Conservation (phyloP, 2,888 invertebrate species). For the Myathropa florea region DNA sequence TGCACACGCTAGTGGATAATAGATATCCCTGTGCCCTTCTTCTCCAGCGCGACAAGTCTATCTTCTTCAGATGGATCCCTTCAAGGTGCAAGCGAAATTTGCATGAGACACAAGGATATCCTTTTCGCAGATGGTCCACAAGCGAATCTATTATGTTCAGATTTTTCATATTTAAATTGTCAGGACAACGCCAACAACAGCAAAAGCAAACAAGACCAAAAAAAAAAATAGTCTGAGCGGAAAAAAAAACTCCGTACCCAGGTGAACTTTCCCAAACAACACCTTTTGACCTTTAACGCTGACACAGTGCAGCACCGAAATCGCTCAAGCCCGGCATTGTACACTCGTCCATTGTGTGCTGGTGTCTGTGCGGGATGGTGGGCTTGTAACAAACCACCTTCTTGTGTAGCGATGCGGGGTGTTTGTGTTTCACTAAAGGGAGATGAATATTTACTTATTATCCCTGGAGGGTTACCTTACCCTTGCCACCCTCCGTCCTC, state of each 20-base stretch:
- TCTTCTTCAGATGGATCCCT: too few relatives aligned
- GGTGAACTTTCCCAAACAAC: slow-evolving; percentile 42
- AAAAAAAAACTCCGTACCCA: neutral
- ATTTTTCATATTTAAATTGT: slow-evolving; percentile 25
- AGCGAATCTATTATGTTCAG: neutral
- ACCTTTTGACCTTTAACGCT: slow-evolving; percentile 50
- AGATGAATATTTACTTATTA: slow-evolving; percentile 64
- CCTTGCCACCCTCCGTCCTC: neutral
- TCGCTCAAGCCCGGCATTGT: slow-evolving; percentile 21
- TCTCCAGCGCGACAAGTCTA: too few relatives aligned
- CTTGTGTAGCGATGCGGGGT: neutral
- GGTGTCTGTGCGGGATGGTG: neutral
- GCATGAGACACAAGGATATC: neutral
- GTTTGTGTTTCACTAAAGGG: neutral
- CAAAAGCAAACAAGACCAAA: neutral
- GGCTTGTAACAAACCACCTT: neutral
- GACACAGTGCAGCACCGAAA: slow-evolving; percentile 32
- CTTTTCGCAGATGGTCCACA: neutral
- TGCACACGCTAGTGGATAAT: neutral
- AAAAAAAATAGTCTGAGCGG: too few relatives aligned
- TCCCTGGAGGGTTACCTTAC: slow-evolving; percentile 21
- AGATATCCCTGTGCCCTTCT: neutral
- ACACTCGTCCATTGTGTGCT: neutral
- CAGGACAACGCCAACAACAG: neutral
- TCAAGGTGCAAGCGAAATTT: neutral